Evolutionary conservation across 1,140 invertebrate genomes (phyloP).

Genomic region (Drosophila tristis): DNA sequence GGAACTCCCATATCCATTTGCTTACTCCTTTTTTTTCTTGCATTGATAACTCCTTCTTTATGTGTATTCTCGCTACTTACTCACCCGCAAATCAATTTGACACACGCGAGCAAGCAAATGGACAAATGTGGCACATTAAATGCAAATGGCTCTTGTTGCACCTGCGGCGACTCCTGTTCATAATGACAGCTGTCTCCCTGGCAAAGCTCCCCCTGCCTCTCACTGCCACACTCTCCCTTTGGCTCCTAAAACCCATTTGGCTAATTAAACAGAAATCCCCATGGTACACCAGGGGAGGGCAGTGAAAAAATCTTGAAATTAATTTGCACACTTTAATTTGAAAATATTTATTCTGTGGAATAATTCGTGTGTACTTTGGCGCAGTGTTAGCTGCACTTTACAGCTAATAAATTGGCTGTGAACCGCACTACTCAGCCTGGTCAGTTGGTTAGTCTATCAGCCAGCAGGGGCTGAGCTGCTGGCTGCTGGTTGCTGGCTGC

Average conservation of each 20-base stretch:
- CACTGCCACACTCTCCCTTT: too few species aligned
- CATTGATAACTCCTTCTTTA: too few species aligned
- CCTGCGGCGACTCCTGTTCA: conserved; percentile 39
- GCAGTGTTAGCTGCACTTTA: not conserved
- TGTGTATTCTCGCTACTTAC: too few species aligned
- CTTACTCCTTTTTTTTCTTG: not conserved
- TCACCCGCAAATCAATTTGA: not conserved
- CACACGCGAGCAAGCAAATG: conserved; percentile 24
- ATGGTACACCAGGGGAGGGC: conserved; percentile 33
- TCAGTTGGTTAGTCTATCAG: too few species aligned
- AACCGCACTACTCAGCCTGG: too few species aligned
- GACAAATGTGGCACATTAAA: conserved; percentile 71
- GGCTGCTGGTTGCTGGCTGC: too few species aligned
- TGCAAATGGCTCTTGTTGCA: conserved; percentile 62
- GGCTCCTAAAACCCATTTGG: conserved; percentile 9
- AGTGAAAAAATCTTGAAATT: too few species aligned
- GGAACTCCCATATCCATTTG: too few species aligned
- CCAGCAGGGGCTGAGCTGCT: too few species aligned
- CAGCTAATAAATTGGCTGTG: too few species aligned
- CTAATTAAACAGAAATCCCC: conserved; percentile 75
- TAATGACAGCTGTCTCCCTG: not conserved
- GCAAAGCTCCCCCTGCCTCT: not conserved
- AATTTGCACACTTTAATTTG: not conserved
- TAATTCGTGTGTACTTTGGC: too few species aligned
- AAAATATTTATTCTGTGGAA: not conserved